These are phyloP conservation scores for Piscicola geometra DNA, from an alignment of 2,888 invertebrate species.

Conservation along the genomic window DNA sequence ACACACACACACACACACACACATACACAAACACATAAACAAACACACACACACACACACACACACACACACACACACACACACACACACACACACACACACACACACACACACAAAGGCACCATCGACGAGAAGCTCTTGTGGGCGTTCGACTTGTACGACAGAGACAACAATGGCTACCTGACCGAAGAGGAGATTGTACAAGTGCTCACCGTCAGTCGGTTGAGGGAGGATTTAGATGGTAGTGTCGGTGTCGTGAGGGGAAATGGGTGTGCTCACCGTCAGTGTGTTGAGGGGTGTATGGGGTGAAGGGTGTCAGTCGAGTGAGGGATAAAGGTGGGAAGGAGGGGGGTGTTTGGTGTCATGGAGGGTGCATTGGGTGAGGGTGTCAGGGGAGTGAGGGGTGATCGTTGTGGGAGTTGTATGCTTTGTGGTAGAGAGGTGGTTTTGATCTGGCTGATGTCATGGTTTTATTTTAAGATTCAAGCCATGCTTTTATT, in stretches of 20 bases:
- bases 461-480: neutral
- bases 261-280: neutral
- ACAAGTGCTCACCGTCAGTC: constrained; percentile 28
- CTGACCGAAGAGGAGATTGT: constrained; percentile 26
- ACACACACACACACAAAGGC: too few species aligned
- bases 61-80: constrained; percentile 22
- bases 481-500: neutral
- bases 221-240: neutral
- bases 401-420: too few species aligned
- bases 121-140: constrained; percentile 23
- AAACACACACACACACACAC: constrained; percentile 11
- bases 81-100: constrained; percentile 4
- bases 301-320: neutral
- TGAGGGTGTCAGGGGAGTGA: too few species aligned
- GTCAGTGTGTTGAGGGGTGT: constrained; percentile 14
- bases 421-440: too few species aligned
- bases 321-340: neutral
- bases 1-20: too few species aligned
- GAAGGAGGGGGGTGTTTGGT: too few species aligned
- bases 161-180: constrained; percentile 24
- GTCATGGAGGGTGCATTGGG: too few species aligned
- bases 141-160: constrained; percentile 30
- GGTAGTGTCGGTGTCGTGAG: neutral
- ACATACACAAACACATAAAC: constrained; percentile 8
- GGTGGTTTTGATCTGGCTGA: too few species aligned